Evolutionary conservation across 2,797 vertebrate species (phyloP).

Genomic region (Trematomus bernacchii): DNA sequence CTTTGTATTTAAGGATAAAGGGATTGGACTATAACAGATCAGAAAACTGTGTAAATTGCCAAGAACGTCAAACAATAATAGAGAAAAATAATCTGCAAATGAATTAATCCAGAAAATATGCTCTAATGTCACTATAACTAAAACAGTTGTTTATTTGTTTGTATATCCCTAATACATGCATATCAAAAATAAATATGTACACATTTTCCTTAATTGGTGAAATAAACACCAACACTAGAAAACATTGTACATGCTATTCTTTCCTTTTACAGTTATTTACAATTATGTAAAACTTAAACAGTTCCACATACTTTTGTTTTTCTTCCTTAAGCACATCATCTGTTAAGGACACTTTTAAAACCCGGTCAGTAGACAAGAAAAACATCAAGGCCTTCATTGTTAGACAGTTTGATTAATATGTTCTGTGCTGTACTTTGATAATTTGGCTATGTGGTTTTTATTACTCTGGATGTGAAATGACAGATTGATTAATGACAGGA

Average conservation of each 20-base stretch:
- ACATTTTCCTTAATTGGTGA: not conserved
- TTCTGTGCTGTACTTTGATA: constrained; percentile 8
- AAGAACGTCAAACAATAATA: not conserved
- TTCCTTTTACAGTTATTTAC: too few species aligned
- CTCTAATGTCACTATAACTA: not conserved
- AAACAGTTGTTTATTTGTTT: too few species aligned
- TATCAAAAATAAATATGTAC: not conserved
- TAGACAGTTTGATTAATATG: constrained; percentile 39
- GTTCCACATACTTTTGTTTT: not conserved
- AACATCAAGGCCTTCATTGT: not conserved
- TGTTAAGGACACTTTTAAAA: not conserved
- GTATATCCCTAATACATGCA: not conserved
- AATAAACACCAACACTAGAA: not conserved
- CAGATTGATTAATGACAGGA: constrained; percentile 70
- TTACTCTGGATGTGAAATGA: constrained; percentile 52
- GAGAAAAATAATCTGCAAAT: not conserved
- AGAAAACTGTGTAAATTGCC: too few species aligned
- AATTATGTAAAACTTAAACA: too few species aligned
- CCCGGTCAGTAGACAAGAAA: too few species aligned
- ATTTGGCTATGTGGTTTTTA: constrained; percentile 26
- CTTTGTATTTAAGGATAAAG: too few species aligned
- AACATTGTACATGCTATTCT: too few species aligned
- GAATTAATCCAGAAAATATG: not conserved
- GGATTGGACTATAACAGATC: too few species aligned
- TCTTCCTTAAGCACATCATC: not conserved